Base-by-base conservation (phyloP, 2,113 vertebrate genomes). In the Melanotaenia duboulayi region DNA sequence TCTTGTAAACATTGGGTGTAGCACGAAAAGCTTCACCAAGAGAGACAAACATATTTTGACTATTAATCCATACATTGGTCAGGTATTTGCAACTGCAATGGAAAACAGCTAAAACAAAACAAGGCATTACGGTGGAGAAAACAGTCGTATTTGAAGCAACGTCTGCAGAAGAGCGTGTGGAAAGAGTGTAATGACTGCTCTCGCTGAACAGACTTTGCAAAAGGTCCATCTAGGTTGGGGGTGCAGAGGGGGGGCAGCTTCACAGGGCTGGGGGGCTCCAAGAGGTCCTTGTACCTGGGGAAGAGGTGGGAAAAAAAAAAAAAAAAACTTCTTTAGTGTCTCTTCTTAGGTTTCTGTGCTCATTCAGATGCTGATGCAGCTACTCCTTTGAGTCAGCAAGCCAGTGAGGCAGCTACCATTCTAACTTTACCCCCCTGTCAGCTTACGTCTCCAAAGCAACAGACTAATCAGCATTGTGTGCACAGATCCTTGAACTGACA, bases 111-210 rank as follows among this genome's bases (percentile, higher is more conserved):
- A 42, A 42, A 2, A 35, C 16, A 65, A 82, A 39, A 59, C 0
- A 11, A 60, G 49, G 4, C 28, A 65, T 89, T 95, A 99, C 97
- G 97, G 87, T 99, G 97, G 76, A 99, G 95, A 83, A 99, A 99
- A 78, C 98, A 99, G 95, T 99, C 98, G 13, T 99, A 99, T 86
- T 98, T 99, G 93, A 99, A 99, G 94, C 98, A 99, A 57, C 98
- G 97, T 20, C 96, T 94, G 90, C 98, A 99, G 91, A 99, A 99
- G 57, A 99, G 96, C 0, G 98, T 98, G 92, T 99, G 97, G 92
- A 99, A 99, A 86, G 98, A 99, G 91, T 99, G 98, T 56, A 99
- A 91, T 7, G 96, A 97, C 87, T 99, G 98, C 65, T 99, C 97
- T 50, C 98, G 92, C 93, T 98, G 97, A 73, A 99, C 98, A 0